Evolutionary conservation across 1,140 invertebrate genomes (phyloP), one percentile per base, ranked within the genome.

Genomic region (Gryon sp.): DNA sequence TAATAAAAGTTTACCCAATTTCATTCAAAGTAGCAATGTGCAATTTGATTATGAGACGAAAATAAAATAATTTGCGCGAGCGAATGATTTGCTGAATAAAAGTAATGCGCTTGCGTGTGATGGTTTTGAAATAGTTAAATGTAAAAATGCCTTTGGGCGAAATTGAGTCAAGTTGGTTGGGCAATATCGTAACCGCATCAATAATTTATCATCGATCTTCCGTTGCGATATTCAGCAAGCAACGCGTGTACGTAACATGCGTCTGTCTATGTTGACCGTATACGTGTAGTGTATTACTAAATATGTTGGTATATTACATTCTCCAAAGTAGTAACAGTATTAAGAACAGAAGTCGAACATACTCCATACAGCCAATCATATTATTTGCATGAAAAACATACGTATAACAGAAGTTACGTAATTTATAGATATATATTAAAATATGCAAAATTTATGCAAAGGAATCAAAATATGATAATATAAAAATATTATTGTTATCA

Each of bases 191-290:
- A 69, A 69, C 65, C 43, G 19, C 65, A 69, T 57, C 65, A 69
- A 69, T 69, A 57, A 69, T 69, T 69, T 69, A 69, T 69, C 32
- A 57, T 69, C 52, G 52, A 68, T 57, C 50, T 24, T 28, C 34
- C 16, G 26, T 16, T 3, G 28, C 20, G 45, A 48, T 62, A 62
- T 62, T 48, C 57, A 4, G 32, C 32, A 28, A 34, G 43, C 20
- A 30, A 19, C 32, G 15, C 20, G 24, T 38, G 28, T 60, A 38
- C 40, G 40, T 20, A 59, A 28, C 11, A 16, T 20, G 30, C 6
- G 15, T 16, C 4, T 24, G 18, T 1, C 9, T 22, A 24, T 62
- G 24, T 55, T 55, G 52, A 16, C 3, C 22, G 24, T 38, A n/a
- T 62, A 48, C 59, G 32, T 63, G 32, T 46, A 24, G 14, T 11